These are phyloP conservation scores for Crypturellus undulatus DNA, from an alignment of 2,113 vertebrate genomes.

Conservation along the genomic window DNA sequence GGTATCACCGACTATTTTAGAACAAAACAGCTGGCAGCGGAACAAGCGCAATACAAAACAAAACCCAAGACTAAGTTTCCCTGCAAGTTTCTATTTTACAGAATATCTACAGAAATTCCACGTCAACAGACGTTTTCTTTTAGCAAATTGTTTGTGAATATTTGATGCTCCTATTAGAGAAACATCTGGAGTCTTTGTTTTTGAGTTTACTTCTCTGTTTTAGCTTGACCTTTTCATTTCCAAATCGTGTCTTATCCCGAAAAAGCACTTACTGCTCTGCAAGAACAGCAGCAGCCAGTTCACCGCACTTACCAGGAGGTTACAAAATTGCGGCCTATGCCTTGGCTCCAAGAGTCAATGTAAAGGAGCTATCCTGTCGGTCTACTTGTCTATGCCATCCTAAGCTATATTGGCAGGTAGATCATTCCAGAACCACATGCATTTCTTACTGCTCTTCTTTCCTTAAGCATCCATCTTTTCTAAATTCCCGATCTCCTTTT, in stretches of 20 bases:
- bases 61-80: neutral
- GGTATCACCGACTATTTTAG: neutral
- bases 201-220: constrained; percentile 22
- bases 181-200: constrained; percentile 60
- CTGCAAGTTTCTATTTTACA: constrained; percentile 14
- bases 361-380: too few relatives aligned
- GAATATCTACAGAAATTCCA: constrained; percentile 37
- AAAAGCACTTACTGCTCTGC: neutral
- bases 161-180: constrained; percentile 10
- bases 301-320: neutral
- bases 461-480: neutral
- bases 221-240: constrained; percentile 42
- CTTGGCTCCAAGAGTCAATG: neutral
- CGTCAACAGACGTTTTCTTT: constrained; percentile 59
- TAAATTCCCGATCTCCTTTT: neutral
- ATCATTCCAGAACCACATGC: neutral
- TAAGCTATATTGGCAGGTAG: rapidly evolving
- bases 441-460: neutral
- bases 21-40: neutral
- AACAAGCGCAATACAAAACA: neutral
- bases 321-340: neutral
- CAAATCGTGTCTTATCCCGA: constrained; percentile 18
- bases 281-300: neutral
- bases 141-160: constrained; percentile 46
- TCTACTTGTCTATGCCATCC: neutral